phyloP scores from a whole-genome alignment of 1,140 invertebrate species.

The Magallana ariakensis region DNA sequence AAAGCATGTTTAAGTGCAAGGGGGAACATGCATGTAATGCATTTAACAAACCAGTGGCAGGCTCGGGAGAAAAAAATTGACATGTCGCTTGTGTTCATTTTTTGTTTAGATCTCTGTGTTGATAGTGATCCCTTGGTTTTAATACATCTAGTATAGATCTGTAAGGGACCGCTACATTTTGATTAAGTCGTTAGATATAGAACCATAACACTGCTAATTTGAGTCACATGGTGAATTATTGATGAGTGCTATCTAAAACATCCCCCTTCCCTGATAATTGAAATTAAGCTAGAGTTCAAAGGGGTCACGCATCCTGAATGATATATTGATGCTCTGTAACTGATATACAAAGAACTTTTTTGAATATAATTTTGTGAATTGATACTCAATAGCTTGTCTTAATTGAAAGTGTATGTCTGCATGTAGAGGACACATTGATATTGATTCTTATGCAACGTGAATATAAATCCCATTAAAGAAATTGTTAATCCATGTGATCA shows the following conservation, averaged over 20 bases:
- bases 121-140: background rate
- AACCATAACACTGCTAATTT: background rate
- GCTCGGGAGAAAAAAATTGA: background rate
- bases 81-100: background rate
- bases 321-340: too few relatives aligned
- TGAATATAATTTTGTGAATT: too few relatives aligned
- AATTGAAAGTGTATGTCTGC: too few relatives aligned
- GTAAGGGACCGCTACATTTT: background rate
- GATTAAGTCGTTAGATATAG: background rate
- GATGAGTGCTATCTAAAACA: background rate
- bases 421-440: too few relatives aligned
- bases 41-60: background rate
- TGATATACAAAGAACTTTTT: too few relatives aligned
- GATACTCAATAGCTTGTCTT: too few relatives aligned
- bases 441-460: too few relatives aligned
- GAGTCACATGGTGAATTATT: conserved; percentile 7
- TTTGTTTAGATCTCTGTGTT: background rate
- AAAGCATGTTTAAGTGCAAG: too few relatives aligned
- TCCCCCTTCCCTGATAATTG: background rate
- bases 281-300: conserved; percentile 1
- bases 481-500: too few relatives aligned
- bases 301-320: background rate
- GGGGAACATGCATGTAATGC: too few relatives aligned
- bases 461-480: too few relatives aligned
- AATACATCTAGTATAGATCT: background rate